Evolutionary conservation across 2,888 invertebrate genomes (phyloP).

Genomic region (Coelopa pilipes): DNA sequence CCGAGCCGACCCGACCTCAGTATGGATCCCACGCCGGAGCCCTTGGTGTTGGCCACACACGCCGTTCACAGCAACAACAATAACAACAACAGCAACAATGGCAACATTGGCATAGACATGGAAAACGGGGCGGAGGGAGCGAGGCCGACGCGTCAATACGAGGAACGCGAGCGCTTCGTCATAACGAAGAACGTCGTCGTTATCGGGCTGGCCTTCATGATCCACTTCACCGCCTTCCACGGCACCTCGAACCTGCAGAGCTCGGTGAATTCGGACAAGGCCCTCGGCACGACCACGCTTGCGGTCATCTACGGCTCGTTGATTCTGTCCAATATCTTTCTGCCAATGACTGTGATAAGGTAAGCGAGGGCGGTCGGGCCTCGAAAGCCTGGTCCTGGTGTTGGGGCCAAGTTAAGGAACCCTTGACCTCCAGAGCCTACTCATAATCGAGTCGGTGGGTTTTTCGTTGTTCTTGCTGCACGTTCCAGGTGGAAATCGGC

Average conservation of each 20-base stretch:
- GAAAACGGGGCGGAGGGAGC: background rate
- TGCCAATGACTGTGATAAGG: constrained; percentile 87
- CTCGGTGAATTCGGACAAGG: constrained; percentile 84
- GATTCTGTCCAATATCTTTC: constrained; percentile 88
- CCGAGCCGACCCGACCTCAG: background rate
- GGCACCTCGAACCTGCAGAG: constrained; percentile 86
- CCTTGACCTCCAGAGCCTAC: too few species aligned
- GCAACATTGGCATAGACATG: constrained; percentile 15
- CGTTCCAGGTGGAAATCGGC: too few species aligned
- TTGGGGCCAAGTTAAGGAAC: too few species aligned
- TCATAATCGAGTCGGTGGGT: too few species aligned
- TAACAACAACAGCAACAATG: constrained; percentile 21
- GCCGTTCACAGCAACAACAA: constrained; percentile 18
- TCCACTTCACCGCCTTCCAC: constrained; percentile 93
- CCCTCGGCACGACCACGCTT: constrained; percentile 84
- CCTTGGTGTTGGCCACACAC: constrained; percentile 18
- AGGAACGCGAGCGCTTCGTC: constrained; percentile 75
- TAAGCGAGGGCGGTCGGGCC: constrained; percentile 66
- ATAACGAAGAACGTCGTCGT: constrained; percentile 87
- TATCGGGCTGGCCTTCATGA: constrained; percentile 88
- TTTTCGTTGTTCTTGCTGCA: too few species aligned
- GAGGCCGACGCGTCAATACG: constrained; percentile 60
- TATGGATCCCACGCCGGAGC: constrained; percentile 12
- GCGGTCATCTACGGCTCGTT: constrained; percentile 89
- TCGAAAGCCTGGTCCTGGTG: too few species aligned